Base-by-base conservation (phyloP, 2,888 invertebrate genomes). In the Metalampra italica region DNA sequence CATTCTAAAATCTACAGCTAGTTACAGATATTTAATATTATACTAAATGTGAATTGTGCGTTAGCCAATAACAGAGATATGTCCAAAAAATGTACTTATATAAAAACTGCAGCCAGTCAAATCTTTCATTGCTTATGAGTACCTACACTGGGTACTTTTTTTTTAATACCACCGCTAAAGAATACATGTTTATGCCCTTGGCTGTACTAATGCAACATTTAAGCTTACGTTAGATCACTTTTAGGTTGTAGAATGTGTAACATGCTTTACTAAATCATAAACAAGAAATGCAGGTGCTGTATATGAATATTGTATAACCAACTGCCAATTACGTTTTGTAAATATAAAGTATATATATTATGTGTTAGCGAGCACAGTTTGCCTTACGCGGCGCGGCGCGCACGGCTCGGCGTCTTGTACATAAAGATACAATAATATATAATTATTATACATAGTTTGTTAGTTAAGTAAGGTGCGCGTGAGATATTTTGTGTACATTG, bases 381-480 rank as follows among this genome's bases (percentile, higher is more conserved):
- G 82, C 81, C 80, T 82, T 80, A 80, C 64, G 69, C 64, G 77
- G 72, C 63, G 75, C 68, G 71, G 75, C 71, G 82, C 73, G 84
- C 73, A 15, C 72, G 72, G 69, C 72, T 74, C 75, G 78, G 75
- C 72, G 75, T 68, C 68, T 64, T 87, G 85, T 88, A 86, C 80
- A 87, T 86, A 86, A 75, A 78, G 83, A 22, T 22, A 83, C 78
- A 77, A 79, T 83, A 80, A 82, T 83, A 80, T 80, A 77, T 74
- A 75, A 77, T 66, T 79, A 77, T 75, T 81, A 78, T 82, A 78
- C 70, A 82, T 82, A 85, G 80, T 79, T 82, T 78, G 80, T 86
- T 86, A 85, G 76, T 78, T 82, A 80, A 79, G 76, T 84, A 84
- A 85, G 82, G 78, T 78, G 84, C 82, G 80, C 76, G 74, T 74